A percentile compares a stretch with the other conserved stretches of the same genome.
Conservation (phyloP, 2,113 vertebrate genomes). For the Ia io region DNA sequence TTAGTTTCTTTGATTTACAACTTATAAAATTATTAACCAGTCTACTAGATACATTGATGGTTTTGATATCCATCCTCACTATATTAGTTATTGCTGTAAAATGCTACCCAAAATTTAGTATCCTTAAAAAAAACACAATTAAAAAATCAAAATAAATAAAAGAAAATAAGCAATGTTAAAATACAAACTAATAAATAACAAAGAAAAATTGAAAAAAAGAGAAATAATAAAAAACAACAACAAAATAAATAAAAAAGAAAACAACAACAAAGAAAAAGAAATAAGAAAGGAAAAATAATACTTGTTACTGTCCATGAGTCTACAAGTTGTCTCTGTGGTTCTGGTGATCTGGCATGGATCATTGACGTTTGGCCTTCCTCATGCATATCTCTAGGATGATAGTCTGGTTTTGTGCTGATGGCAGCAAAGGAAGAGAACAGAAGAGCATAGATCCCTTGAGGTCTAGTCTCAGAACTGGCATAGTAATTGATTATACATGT, state of each 20-base stretch:
- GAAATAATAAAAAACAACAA: background rate
- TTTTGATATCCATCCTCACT: background rate
- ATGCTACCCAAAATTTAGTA: background rate
- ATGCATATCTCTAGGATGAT: background rate
- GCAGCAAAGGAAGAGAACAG: background rate
- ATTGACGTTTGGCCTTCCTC: too few relatives aligned
- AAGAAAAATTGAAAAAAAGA: background rate
- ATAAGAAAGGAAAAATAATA: background rate
- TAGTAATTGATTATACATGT: background rate
- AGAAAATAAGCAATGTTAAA: background rate
- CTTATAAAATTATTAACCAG: background rate
- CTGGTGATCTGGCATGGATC: background rate
- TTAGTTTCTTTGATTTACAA: background rate
- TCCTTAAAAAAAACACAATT: background rate
- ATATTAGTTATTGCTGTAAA: background rate
- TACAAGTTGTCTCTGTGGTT: background rate
- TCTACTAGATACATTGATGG: background rate
- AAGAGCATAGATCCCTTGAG: background rate
- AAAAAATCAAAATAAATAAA: background rate
- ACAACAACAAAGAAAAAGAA: background rate
- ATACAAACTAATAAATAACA: background rate
- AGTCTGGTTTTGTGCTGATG: background rate
- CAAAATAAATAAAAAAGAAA: background rate
- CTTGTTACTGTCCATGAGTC: background rate
- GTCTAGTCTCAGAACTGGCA: background rate